These are phyloP conservation scores for Ptychobarbus kaznakovi DNA, from an alignment of 2,797 vertebrate species.

Conservation along the genomic window DNA sequence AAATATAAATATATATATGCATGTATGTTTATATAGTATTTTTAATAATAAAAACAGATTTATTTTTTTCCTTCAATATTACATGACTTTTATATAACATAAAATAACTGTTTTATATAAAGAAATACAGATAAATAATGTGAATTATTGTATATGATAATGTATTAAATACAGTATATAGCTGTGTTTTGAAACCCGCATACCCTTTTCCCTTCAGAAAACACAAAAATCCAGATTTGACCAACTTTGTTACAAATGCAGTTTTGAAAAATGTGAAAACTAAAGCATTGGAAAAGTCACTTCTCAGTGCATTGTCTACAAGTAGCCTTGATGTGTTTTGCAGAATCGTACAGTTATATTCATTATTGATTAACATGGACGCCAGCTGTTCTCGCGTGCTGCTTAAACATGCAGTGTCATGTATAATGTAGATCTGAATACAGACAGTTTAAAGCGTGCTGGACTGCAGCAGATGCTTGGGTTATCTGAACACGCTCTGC, in stretches of 20 bases:
- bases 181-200: no score
- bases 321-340: not conserved
- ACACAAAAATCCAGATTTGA: not conserved
- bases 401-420: not conserved
- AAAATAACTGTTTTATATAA: not conserved
- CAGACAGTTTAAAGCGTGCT: not conserved
- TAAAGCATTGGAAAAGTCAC: not conserved
- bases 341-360: not conserved
- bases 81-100: not conserved
- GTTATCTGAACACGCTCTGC: slow-evolving; percentile 15
- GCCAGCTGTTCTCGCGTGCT: not conserved
- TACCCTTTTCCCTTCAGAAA: not conserved
- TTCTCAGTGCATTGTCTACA: not conserved
- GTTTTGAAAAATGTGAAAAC: no score
- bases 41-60: no score
- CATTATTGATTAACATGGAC: not conserved
- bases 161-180: no score
- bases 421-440: not conserved
- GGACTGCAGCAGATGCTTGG: slow-evolving; percentile 13
- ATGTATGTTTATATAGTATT: no score
- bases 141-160: no score
- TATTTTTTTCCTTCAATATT: not conserved
- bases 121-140: no score
- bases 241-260: not conserved
- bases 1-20: no score